Conservation (phyloP, 2,888 invertebrate genomes). For the Podabrus alpinus region DNA sequence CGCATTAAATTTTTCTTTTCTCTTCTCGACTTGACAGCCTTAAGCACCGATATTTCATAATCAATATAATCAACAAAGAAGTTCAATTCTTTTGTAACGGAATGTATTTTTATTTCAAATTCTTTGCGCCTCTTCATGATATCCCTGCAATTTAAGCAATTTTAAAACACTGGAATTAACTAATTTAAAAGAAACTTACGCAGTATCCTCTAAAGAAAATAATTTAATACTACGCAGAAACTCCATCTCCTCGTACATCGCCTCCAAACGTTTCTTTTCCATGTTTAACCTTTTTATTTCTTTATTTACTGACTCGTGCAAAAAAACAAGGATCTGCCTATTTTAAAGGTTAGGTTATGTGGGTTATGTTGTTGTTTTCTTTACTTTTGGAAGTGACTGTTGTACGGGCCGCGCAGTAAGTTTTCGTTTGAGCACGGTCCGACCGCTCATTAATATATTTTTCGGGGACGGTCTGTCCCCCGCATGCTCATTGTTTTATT, state of each 20-base stretch:
- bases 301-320: neutral
- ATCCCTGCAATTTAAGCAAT: conserved; percentile 57
- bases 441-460: no score
- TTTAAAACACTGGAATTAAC: neutral
- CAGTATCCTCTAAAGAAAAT: conserved; percentile 71
- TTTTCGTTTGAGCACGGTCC: no score
- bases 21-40: conserved; percentile 66
- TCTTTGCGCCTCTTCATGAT: conserved; percentile 72
- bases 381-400: no score
- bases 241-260: conserved; percentile 79
- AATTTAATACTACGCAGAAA: conserved; percentile 74
- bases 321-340: neutral
- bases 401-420: no score
- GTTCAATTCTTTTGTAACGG: conserved; percentile 68
- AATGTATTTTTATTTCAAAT: conserved; percentile 74
- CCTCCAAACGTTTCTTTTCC: conserved; percentile 77
- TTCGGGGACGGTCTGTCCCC: no score
- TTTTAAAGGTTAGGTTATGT: neutral
- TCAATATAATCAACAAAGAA: conserved; percentile 73
- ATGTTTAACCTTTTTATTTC: conserved; percentile 75
- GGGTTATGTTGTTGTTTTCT: no score
- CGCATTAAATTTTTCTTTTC: conserved; percentile 61
- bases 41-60: conserved; percentile 70
- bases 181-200: conserved; percentile 54
- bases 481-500: no score